Evolutionary conservation across 2,888 invertebrate species (phyloP).

Genomic region (Aproaerema taeniolella): DNA sequence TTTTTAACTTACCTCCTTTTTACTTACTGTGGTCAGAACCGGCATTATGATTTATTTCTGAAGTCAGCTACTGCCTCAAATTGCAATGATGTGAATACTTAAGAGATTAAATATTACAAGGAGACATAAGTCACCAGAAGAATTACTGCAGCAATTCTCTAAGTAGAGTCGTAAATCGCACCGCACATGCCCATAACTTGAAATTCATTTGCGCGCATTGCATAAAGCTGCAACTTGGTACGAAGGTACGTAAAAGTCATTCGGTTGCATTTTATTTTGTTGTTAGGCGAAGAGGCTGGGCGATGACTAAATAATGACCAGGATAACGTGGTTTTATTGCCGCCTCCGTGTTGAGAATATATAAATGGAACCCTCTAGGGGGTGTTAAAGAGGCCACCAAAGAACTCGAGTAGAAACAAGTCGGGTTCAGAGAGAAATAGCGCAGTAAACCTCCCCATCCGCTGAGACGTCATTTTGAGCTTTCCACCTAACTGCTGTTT

Average conservation of each 20-base stretch:
- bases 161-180: neutral
- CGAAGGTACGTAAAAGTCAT: slow-evolving; percentile 34
- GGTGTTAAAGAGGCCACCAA: slow-evolving; percentile 74
- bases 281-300: slow-evolving; percentile 48
- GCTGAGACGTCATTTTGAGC: slow-evolving; percentile 63
- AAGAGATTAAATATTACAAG: no score
- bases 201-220: slow-evolving; percentile 23
- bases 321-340: slow-evolving; percentile 76
- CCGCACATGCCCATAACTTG: slow-evolving; percentile 1
- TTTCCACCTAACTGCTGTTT: slow-evolving; percentile 48
- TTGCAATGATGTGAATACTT: no score
- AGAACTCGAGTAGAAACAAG: slow-evolving; percentile 72
- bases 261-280: slow-evolving; percentile 66
- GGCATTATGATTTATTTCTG: no score
- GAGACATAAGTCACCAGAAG: no score
- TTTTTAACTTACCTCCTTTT: no score
- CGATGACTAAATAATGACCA: slow-evolving; percentile 77
- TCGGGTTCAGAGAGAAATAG: slow-evolving; percentile 65
- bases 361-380: slow-evolving; percentile 74
- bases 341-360: slow-evolving; percentile 73
- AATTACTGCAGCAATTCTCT: neutral
- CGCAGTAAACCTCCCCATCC: slow-evolving; percentile 69
- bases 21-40: no score
- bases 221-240: slow-evolving; percentile 43
- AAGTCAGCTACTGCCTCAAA: no score